Evolutionary conservation across 2,888 invertebrate genomes (phyloP).

Genomic region (Eristalis pertinax): DNA sequence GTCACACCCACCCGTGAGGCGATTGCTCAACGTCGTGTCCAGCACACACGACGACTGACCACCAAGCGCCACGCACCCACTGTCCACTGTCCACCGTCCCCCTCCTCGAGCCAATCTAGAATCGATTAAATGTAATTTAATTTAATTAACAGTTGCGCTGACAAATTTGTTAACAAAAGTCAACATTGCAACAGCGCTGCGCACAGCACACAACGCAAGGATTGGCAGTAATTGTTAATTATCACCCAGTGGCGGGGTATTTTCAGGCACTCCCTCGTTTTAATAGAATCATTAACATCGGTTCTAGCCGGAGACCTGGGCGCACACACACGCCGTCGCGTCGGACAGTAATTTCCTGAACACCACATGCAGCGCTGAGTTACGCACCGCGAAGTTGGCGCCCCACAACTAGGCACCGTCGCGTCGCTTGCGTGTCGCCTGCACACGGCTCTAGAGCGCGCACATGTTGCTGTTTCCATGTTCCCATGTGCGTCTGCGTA

Average conservation of each 20-base stretch:
- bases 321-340: too few species aligned
- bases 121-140: slow-evolving; percentile 65
- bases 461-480: not conserved
- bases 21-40: slow-evolving; percentile 34
- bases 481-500: slow-evolving; percentile 31
- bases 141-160: slow-evolving; percentile 56
- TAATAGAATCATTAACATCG: slow-evolving; percentile 58
- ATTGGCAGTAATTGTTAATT: slow-evolving; percentile 64
- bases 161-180: slow-evolving; percentile 68
- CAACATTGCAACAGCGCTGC: slow-evolving; percentile 42
- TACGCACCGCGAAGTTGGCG: slow-evolving; percentile 28
- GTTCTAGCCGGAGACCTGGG: slow-evolving; percentile 15
- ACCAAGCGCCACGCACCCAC: slow-evolving; percentile 16
- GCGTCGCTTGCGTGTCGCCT: not conserved
- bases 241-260: slow-evolving; percentile 46
- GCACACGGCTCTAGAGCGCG: slow-evolving; percentile 3
- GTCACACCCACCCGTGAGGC: slow-evolving; percentile 54
- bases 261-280: slow-evolving; percentile 51
- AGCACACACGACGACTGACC: not conserved
- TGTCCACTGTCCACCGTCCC: too few species aligned
- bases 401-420: not conserved
- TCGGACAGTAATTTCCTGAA: slow-evolving; percentile 3
- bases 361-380: not conserved
- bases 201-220: slow-evolving; percentile 35
- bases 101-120: not conserved